Base-by-base conservation (phyloP, 2,113 vertebrate genomes). In the Ginglymostoma cirratum region DNA sequence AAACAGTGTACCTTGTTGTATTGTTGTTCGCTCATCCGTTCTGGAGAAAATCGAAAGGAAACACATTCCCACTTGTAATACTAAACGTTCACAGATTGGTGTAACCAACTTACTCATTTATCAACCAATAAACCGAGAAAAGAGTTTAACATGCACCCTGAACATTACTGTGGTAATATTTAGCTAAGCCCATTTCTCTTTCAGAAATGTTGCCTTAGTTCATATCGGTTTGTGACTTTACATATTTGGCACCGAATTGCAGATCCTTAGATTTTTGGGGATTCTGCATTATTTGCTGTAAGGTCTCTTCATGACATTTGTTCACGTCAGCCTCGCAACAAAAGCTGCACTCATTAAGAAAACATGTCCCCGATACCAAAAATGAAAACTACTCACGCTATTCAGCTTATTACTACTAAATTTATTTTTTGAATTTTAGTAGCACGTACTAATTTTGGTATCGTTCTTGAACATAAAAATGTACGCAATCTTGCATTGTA, bases 81-180 rank as follows among this genome's bases (percentile, higher is more conserved):
- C 94, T 95, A 95, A 95, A 95, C 94, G 94, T 95, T 95, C 94
- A 95, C 94, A 95, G 94, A 95, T 95, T 95, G 94, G 94, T 95
- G 94, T 95, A 95, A 95, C 94, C 45, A 95, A 69, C 94, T 95
- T 85, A 80, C 96, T 95, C 76, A 96, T 96, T 95, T 97, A 96
- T 96, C 97, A 97, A 96, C 97, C 96, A 96, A 96, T 95, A 96
- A 96, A 97, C 97, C 97, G 97, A 97, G 97, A 97, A 97, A 96
- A 67, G 83, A 89, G 96, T 95, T 96, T 85, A 95, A 72, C 94
- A 95, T 72, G 67, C 94, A 27, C 42, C 94, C 24, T 95, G 94
- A 95, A 95, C 94, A 95, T 42, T 95, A 95, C 69, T 72, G 38
- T 65, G 72, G 67, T 24, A 95, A 95, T 70, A 95, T 95, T 72